Evolutionary conservation across 2,113 vertebrate genomes (phyloP).

Genomic region (Phrynosoma blainvillii): DNA sequence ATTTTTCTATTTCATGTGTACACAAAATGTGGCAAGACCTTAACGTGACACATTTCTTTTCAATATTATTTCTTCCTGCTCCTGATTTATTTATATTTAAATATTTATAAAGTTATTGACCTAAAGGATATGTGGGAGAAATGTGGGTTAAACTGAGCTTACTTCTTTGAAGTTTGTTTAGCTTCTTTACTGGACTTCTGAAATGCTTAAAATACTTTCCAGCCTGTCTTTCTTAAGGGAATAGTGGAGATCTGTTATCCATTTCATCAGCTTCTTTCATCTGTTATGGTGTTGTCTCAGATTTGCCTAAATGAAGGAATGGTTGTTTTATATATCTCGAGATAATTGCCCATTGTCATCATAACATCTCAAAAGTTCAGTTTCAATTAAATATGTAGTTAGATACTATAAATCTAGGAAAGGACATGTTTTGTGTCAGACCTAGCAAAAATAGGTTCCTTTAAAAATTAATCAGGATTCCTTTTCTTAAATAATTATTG

Average conservation of each 20-base stretch:
- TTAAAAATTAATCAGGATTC: conserved; percentile 23
- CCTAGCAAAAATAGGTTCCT: background rate
- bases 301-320: background rate
- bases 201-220: conserved; percentile 29
- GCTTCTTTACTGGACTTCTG: conserved; percentile 44
- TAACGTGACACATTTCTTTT: conserved; percentile 72
- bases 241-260: conserved; percentile 38
- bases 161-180: conserved; percentile 44
- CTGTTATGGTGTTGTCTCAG: background rate
- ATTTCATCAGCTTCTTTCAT: conserved; percentile 25
- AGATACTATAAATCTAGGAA: background rate
- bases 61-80: conserved; percentile 59
- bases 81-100: conserved; percentile 39
- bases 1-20: conserved; percentile 75
- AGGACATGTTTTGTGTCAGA: conserved; percentile 1
- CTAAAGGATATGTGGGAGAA: conserved; percentile 61
- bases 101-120: conserved; percentile 56
- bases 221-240: conserved; percentile 42
- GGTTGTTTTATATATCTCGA: background rate
- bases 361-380: background rate
- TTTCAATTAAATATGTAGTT: background rate
- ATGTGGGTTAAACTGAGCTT: conserved; percentile 48
- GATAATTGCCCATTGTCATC: background rate
- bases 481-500: conserved; percentile 23
- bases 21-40: conserved; percentile 65